Base-by-base conservation (phyloP, 2,797 vertebrate species). In the Lindbergichthys nudifrons region DNA sequence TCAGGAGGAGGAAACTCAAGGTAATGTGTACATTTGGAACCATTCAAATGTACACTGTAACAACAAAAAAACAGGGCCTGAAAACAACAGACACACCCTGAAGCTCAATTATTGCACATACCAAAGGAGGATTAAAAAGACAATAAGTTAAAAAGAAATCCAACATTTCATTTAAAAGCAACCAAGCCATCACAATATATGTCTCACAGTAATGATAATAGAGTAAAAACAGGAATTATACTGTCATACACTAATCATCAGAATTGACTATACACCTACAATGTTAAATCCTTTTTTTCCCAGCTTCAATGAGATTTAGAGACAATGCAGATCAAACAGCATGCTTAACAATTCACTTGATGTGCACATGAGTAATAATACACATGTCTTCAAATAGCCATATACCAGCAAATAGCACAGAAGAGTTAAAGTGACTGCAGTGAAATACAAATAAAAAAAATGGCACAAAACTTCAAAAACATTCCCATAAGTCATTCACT, bases 381-480 rank as follows among this genome's bases (percentile, higher is more conserved):
- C 18, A 14, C 32, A 15, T 10, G 52, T 50, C 53, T 64, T 54
- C 5, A 50, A 68, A 18, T 26, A 42, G 32, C 47, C 10, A 42
- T 9, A 0, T 11, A 12, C 13, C 2, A 2, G 21, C 30, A 60
- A 42, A 74, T 60, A 56, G 14, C 39, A 53, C 18, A 26, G 48
- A n/a, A 23, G 14, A 14, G n/a, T 52, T 42, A 43, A 64, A 76
- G 36, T 51, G 64, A 69, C 59, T 50, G 32, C 23, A 58, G 52
- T 14, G 5, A 5, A 65, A 2, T 1, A 21, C 23, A 26, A 26
- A 26, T 26, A 3, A 26, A 3, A 3, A 0, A 59, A 26, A 30
- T 47, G 43, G 74, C 53, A 43, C 46, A 48, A 19, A 36, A 70
- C 21, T 32, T 56, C 42, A 39, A 16, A 50, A 56, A 69, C 21